Percentiles rank a stretch among this genome's conserved stretches.
Conservation (phyloP, 2,113 vertebrate genomes). For the Sander lucioperca region DNA sequence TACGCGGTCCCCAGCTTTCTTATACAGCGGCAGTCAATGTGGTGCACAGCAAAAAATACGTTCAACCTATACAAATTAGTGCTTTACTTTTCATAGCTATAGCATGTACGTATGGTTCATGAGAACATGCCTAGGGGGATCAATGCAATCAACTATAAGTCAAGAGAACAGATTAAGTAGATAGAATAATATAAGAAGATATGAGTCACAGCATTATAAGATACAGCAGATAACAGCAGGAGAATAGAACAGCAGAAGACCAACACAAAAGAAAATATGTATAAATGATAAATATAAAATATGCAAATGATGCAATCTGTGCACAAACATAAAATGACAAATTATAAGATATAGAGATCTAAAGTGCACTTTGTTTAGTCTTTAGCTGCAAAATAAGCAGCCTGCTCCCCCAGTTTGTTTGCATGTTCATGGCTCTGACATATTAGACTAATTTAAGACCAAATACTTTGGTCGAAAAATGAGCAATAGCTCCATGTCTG, state of each 20-base stretch:
- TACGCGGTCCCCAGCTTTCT: no score
- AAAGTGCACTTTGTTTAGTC: conserved; percentile 31
- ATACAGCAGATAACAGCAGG: not conserved
- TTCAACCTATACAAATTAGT: no score
- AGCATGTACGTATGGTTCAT: not conserved
- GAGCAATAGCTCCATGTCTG: conserved; percentile 1
- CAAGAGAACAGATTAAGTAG: not conserved
- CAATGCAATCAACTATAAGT: not conserved
- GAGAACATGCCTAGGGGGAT: not conserved
- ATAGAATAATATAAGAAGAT: not conserved
- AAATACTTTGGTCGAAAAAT: conserved; percentile 1
- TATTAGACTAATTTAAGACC: conserved; percentile 26
- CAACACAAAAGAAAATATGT: conserved; percentile 19
- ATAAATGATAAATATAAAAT: conserved; percentile 40
- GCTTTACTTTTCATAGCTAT: no score
- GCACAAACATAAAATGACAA: conserved; percentile 41
- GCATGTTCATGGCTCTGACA: conserved; percentile 19
- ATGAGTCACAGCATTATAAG: not conserved
- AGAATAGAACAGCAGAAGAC: conserved; percentile 2
- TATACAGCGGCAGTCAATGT: no score
- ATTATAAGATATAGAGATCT: conserved; percentile 31
- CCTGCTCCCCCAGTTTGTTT: conserved; percentile 22
- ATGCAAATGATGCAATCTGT: conserved; percentile 61
- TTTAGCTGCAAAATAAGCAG: conserved; percentile 28
- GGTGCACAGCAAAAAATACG: no score